Base-by-base conservation (phyloP, 2,797 vertebrate species). In the Spinibarbus caldwelli region DNA sequence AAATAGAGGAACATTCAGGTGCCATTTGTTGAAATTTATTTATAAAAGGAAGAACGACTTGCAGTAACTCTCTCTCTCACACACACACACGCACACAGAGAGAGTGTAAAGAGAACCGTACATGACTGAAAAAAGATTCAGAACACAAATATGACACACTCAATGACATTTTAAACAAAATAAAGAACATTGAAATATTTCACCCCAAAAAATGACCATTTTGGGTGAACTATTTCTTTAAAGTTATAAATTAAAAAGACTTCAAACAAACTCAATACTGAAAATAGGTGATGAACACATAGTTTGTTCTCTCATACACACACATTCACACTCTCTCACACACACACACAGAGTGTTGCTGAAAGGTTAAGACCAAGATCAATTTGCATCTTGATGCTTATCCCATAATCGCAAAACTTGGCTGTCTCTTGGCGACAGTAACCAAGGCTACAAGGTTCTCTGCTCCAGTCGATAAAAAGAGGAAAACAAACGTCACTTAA, bases 41-140 rank as follows among this genome's bases (percentile, higher is more conserved):
- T 70, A 87, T 81, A 84, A 89, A 86, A 77, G 83, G 78, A 88
- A 87, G 72, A 88, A 85, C 83, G 86, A 88, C 88, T 87, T 90
- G 87, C 80, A 72, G 78, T 75, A 85, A 85, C 83, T 84, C 66
- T 14, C 81, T n/a, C 71, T 15, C 71, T 1, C 45, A 14, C 75
- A 17, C 76, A 34, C 64, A 47, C 84, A 82, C 31, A 57, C 83
- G 10, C 59, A 15, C 59, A 64, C 26, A 9, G 7, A 34, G 2
- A 66, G 2, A 64, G 29, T 19, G 29, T 19, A 19, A 66, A 66
- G 47, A 76, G 29, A 11, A 82, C 52, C 64, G 43, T 41, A 78
- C 47, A 79, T 21, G 5, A 78, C 81, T 57, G 76, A 49, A 83
- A 49, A 75, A 21, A 82, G 15, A 57, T 14, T 21, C 68, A 34